These are phyloP conservation scores for Theropithecus gelada DNA, from an alignment of 2,113 vertebrate genomes.

Conservation along the genomic window DNA sequence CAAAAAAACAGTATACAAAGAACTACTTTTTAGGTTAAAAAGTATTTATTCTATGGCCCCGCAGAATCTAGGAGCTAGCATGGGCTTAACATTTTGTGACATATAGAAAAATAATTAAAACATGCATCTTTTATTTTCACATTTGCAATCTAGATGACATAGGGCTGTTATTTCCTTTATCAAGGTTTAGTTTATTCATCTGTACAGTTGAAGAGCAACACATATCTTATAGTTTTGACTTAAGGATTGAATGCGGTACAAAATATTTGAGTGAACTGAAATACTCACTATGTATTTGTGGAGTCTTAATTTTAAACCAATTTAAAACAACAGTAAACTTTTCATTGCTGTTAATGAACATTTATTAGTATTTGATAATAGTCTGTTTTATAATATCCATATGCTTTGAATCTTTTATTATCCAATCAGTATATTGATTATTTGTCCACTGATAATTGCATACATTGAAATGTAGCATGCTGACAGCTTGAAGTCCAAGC, in stretches of 20 bases:
- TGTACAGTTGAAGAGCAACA: not conserved
- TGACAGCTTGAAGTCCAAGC: not conserved
- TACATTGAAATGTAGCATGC: not conserved
- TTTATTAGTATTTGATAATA: not conserved
- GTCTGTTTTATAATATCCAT: not conserved
- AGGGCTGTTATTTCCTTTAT: not conserved
- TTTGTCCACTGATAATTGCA: not conserved
- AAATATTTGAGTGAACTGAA: constrained; percentile 4
- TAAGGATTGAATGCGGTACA: not conserved
- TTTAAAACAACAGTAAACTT: not conserved
- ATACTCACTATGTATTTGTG: not conserved
- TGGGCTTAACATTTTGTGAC: not conserved
- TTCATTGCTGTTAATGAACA: not conserved
- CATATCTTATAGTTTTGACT: not conserved
- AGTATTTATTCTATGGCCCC: not conserved
- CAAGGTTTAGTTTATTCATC: not conserved
- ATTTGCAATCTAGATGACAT: not conserved
- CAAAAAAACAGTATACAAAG: not conserved
- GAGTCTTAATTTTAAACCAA: not conserved
- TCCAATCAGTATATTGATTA: not conserved
- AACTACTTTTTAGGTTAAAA: not conserved
- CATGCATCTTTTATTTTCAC: not conserved
- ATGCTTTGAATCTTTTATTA: not conserved
- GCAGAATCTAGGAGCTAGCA: not conserved
- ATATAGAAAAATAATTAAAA: not conserved